Evolutionary conservation across 2,797 vertebrate species (phyloP).

Genomic region (Anomalospiza imberbis): DNA sequence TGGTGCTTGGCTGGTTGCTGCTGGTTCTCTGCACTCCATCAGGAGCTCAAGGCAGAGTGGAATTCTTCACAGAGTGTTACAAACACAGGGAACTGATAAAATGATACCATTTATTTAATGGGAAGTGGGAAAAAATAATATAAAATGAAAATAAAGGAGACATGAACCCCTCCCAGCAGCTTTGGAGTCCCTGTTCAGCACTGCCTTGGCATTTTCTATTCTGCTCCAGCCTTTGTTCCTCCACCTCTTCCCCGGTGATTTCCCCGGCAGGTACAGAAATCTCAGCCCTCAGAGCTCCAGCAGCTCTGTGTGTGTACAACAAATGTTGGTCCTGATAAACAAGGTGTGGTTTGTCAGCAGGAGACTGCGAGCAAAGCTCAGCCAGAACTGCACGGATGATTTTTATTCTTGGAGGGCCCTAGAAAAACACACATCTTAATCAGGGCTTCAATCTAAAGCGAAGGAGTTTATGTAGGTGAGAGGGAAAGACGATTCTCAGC

Average conservation of each 20-base stretch:
- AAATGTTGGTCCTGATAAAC: neutral
- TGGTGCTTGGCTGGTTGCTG: neutral
- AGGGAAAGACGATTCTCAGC: neutral
- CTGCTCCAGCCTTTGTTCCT: constrained; percentile 18
- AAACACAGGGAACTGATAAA: neutral
- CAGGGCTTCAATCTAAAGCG: neutral
- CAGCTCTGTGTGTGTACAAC: neutral
- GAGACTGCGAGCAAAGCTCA: neutral
- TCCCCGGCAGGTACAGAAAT: constrained; percentile 15
- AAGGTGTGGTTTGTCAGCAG: neutral
- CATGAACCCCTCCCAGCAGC: neutral
- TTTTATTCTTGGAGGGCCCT: neutral
- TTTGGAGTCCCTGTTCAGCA: neutral
- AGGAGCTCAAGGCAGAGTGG: neutral
- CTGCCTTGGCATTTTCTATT: constrained; percentile 40
- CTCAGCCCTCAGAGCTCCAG: neutral
- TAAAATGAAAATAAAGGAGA: neutral
- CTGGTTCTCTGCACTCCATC: neutral
- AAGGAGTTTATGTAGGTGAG: neutral
- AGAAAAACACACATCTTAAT: neutral
- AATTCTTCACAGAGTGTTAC: neutral
- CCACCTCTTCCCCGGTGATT: constrained; percentile 48
- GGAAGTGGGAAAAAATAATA: neutral
- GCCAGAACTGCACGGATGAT: neutral
- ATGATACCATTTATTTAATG: neutral